phyloP scores from a whole-genome alignment of 2,113 vertebrate genomes.

The Narcine bancroftii region DNA sequence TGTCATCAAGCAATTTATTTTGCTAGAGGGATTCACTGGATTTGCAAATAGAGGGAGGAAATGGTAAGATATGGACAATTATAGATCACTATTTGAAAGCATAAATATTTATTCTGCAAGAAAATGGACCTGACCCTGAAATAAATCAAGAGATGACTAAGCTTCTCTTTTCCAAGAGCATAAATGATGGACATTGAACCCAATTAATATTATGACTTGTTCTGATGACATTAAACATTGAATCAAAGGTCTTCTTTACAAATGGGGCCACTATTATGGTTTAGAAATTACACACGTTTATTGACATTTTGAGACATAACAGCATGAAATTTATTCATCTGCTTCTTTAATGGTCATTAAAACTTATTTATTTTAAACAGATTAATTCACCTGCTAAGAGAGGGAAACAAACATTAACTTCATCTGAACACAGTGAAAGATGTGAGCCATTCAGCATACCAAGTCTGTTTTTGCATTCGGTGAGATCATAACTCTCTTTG shows the following conservation, averaged over 20 bases:
- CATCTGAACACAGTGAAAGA: neutral
- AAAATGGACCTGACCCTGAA: neutral
- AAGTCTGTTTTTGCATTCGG: no score
- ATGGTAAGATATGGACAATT: neutral
- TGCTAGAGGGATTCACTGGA: neutral
- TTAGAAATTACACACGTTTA: neutral
- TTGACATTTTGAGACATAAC: neutral
- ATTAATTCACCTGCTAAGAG: neutral
- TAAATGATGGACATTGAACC: neutral
- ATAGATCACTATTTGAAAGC: neutral
- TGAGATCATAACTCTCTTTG: no score
- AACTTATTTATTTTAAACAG: constrained; percentile 16
- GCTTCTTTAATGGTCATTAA: neutral
- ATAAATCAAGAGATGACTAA: neutral
- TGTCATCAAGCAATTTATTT: constrained; percentile 11
- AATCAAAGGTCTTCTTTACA: neutral
- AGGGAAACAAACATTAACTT: neutral
- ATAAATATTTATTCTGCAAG: neutral
- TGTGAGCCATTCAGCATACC: no score
- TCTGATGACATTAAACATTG: constrained; percentile 2
- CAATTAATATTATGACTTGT: neutral
- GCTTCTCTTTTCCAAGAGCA: neutral
- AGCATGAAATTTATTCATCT: neutral
- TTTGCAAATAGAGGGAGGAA: neutral
- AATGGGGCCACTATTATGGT: neutral